A percentile compares a stretch with the other conserved stretches of the same genome.
These are phyloP conservation scores for Hippolais icterina DNA, from an alignment of 2,113 vertebrate genomes.

Conservation along the genomic window DNA sequence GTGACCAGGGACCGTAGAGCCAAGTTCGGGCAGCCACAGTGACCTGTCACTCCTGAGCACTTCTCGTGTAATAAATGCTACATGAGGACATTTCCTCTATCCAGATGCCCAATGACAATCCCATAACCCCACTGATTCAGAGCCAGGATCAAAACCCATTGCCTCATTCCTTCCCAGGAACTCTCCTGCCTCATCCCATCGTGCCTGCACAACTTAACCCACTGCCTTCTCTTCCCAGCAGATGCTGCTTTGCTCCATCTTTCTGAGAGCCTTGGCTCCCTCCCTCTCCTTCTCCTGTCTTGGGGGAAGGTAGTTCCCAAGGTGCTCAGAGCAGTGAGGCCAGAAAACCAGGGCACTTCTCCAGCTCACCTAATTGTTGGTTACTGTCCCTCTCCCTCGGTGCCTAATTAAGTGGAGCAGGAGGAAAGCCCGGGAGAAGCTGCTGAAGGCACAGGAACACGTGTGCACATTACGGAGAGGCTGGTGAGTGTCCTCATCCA, in stretches of 20 bases:
- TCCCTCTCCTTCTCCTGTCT: not conserved
- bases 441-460: constrained; percentile 5
- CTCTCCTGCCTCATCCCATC: not conserved
- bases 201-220: not conserved
- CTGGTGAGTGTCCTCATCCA: not conserved
- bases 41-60: not conserved
- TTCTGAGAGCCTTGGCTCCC: not conserved
- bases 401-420: constrained; percentile 60
- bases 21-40: rapidly evolving
- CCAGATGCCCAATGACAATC: not conserved
- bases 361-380: constrained; percentile 56
- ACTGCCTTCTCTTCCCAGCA: not conserved
- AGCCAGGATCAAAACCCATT: not conserved
- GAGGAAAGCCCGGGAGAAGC: constrained; percentile 54
- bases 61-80: rapidly evolving
- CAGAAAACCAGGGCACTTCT: constrained; percentile 54
- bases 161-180: not conserved
- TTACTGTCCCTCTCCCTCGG: constrained; percentile 20
- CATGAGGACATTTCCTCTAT: not conserved
- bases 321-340: not conserved
- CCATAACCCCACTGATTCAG: not conserved
- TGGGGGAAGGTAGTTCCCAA: not conserved
- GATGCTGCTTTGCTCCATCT: not conserved
- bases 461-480: not conserved
- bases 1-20: not conserved